These are phyloP conservation scores for Pocillopora grandis DNA, from an alignment of 92 coral and sea anemone genomes.

Conservation along the genomic window DNA sequence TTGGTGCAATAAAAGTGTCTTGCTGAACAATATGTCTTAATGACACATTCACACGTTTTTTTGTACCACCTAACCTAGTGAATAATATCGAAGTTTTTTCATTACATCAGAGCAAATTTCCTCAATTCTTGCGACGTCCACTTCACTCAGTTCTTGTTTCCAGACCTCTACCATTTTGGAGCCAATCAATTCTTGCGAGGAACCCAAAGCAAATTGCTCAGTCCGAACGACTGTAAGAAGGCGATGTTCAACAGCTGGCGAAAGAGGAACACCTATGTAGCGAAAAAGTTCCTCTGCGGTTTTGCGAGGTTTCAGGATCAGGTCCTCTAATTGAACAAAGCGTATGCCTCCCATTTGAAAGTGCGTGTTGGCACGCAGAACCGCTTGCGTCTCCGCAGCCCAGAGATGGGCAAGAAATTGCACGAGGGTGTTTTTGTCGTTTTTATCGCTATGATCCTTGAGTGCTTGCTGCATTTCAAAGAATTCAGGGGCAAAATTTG, in stretches of 20 bases:
- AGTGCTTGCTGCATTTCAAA: constrained; percentile 43
- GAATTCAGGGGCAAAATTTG: constrained; percentile 56
- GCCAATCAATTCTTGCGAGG: constrained; percentile 59
- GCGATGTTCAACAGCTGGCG: constrained; percentile 71
- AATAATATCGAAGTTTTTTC: constrained; percentile 36
- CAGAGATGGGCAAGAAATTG: constrained; percentile 77
- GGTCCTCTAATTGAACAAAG: constrained; percentile 73
- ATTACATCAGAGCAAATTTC: constrained; percentile 71
- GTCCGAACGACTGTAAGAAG: constrained; percentile 60
- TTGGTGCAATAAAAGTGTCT: too few species aligned
- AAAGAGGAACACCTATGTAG: constrained; percentile 65
- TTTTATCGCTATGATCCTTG: constrained; percentile 44
- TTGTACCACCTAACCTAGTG: too few species aligned
- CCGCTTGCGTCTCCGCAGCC: constrained; percentile 64
- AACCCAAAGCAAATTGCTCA: constrained; percentile 47
- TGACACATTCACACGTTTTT: too few species aligned
- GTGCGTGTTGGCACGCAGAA: constrained; percentile 35
- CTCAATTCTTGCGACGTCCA: constrained; percentile 61
- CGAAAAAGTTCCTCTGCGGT: constrained; percentile 61
- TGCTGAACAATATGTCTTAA: too few species aligned
- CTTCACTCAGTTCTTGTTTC: constrained; percentile 54
- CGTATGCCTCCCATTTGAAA: constrained; percentile 49
- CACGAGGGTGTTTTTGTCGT: constrained; percentile 29
- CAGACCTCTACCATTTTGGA: constrained; percentile 53
- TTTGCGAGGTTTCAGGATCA: constrained; percentile 64